These are phyloP conservation scores for Nephrotoma appendiculata DNA, from an alignment of 2,888 invertebrate species.

Conservation along the genomic window DNA sequence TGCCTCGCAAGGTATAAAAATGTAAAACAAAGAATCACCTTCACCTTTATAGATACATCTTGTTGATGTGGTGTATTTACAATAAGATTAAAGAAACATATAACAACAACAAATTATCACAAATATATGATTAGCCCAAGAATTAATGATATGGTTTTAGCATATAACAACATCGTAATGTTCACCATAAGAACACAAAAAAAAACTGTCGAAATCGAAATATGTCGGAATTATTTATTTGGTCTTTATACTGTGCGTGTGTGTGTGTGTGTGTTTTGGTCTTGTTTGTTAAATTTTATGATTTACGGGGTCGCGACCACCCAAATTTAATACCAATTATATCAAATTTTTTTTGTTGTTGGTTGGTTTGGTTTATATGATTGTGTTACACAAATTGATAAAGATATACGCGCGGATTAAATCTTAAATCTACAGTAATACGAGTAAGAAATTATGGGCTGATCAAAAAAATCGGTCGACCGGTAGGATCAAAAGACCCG, in stretches of 20 bases:
- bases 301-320: conserved; percentile 3
- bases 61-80: not conserved
- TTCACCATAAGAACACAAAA: not conserved
- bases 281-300: not conserved
- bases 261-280: not conserved
- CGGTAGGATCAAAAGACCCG: not conserved
- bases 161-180: not conserved
- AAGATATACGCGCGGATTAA: not conserved
- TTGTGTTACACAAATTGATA: not conserved
- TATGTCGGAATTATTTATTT: not conserved
- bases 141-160: not conserved
- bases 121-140: not conserved
- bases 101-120: not conserved
- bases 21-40: not conserved
- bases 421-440: not conserved
- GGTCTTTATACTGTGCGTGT: not conserved
- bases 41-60: not conserved
- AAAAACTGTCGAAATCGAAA: not conserved
- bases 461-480: not conserved
- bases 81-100: not conserved
- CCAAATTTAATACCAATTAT: not conserved
- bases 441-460: not conserved
- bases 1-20: not conserved
- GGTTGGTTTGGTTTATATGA: not conserved
- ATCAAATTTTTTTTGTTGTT: not conserved